Evolutionary conservation across 2,888 invertebrate species (phyloP), one percentile per base, ranked within the genome.

Genomic region (Imbricaverruca yamaguchii): DNA sequence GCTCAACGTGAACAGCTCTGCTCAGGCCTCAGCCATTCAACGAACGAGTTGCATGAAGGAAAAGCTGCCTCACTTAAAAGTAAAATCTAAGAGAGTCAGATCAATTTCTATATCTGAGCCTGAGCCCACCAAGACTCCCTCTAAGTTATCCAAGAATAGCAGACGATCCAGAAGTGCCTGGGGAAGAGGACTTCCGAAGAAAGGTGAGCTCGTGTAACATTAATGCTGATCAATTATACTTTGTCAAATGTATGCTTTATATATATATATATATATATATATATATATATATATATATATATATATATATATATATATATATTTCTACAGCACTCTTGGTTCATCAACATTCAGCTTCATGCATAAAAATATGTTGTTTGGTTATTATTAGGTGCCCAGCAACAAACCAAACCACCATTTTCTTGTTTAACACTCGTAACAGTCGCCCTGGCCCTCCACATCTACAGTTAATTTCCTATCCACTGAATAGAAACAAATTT

Each of bases 81-180:
- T 11, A 39, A 53, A 25, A 7, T 10, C 12, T 2, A 25, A 74
- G 10, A 74, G 74, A 12, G 74, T 74, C 7, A 39, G 74, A 74
- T 74, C 74, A 18, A 18, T 74, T 6, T 53, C 74, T 39, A 74
- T 74, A 3, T 74, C 74, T 18, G 74, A 74, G 74, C 74, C 74
- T 15, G 13, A 74, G 53, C 25, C 74, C 74, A 74, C 39, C 15
- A 25, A 18, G 13, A 6, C 7, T 18, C 53, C 13, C 9, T 6
- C 53, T 21, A 74, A 74, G 74, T 74, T 39, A 1, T 74, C 74
- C 7, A 74, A 74, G 53, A 74, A 74, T 18, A 74, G 74, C 53
- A 25, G 74, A 25, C 25, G 74, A 13, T 74, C 74, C 4, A 10
- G 74, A 18, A 13, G 39, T 39, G 74, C 39, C 6, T 39, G 13